Evolutionary conservation across 2,113 vertebrate species (phyloP).

Genomic region (Crotalus helleri): DNA sequence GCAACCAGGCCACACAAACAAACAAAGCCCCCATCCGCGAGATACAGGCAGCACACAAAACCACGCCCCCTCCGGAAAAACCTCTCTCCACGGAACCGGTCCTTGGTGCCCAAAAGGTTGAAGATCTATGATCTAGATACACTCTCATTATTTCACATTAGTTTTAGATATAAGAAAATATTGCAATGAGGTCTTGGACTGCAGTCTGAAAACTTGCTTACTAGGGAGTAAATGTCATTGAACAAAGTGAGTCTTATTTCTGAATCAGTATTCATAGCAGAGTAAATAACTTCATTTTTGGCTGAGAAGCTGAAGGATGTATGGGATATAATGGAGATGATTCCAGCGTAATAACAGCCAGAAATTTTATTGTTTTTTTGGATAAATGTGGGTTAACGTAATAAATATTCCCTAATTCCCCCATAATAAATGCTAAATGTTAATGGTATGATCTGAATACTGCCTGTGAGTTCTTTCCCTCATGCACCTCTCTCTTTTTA

Average conservation of each 20-base stretch:
- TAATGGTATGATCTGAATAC: neutral
- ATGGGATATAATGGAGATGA: neutral
- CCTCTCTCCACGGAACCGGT: too few species aligned
- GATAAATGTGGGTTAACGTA: neutral
- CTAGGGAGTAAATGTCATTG: neutral
- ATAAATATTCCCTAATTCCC: neutral
- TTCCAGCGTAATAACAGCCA: neutral
- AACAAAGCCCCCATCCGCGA: too few species aligned
- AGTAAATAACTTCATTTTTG: neutral
- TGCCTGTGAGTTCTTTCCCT: neutral
- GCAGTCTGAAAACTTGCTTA: neutral
- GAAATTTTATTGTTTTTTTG: neutral
- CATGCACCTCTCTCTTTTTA: constrained; percentile 1
- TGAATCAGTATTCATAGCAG: neutral
- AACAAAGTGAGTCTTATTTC: neutral
- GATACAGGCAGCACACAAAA: too few species aligned
- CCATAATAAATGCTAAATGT: neutral
- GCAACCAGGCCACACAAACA: too few species aligned
- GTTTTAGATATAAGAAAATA: neutral
- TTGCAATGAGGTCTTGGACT: neutral
- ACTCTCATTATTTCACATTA: neutral
- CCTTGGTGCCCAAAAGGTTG: too few species aligned
- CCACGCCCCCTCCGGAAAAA: too few species aligned
- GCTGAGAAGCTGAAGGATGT: neutral
- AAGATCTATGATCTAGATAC: neutral